These are phyloP conservation scores for Irena cyanogastra DNA, from an alignment of 2,113 vertebrate species.

Conservation along the genomic window DNA sequence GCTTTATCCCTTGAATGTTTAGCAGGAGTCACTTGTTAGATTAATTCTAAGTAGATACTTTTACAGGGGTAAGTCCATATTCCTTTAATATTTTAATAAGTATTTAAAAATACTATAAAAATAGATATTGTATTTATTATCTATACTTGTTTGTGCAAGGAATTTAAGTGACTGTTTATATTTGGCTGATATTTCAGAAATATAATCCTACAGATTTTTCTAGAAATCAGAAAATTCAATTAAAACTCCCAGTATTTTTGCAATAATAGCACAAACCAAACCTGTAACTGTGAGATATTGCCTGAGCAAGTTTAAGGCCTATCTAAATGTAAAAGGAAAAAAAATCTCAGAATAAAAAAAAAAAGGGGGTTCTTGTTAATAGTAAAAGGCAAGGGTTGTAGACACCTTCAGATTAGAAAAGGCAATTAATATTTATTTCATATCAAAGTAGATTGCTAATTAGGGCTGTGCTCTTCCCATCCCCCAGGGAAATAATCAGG, in stretches of 20 bases:
- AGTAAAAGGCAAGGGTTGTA: background rate
- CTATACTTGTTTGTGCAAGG: background rate
- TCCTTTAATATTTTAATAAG: background rate
- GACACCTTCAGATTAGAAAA: constrained; percentile 46
- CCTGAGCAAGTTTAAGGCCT: background rate
- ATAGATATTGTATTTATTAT: background rate
- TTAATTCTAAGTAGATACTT: background rate
- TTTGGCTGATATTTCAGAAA: background rate
- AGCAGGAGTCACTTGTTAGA: background rate
- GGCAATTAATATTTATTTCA: constrained; percentile 63
- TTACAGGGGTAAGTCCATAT: background rate
- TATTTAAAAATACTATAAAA: background rate
- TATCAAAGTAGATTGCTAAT: constrained; percentile 49
- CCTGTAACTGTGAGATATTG: background rate
- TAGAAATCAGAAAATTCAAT: background rate
- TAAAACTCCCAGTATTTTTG: background rate
- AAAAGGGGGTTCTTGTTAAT: background rate
- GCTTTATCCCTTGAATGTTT: background rate
- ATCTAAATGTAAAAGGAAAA: background rate
- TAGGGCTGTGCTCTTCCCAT: constrained; percentile 39
- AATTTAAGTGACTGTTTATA: background rate
- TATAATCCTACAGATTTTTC: background rate
- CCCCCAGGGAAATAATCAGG: constrained; percentile 54
- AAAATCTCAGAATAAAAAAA: background rate
- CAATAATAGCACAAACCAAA: background rate